Conservation (phyloP, 2,113 vertebrate genomes). For the Taurulus bubalis region DNA sequence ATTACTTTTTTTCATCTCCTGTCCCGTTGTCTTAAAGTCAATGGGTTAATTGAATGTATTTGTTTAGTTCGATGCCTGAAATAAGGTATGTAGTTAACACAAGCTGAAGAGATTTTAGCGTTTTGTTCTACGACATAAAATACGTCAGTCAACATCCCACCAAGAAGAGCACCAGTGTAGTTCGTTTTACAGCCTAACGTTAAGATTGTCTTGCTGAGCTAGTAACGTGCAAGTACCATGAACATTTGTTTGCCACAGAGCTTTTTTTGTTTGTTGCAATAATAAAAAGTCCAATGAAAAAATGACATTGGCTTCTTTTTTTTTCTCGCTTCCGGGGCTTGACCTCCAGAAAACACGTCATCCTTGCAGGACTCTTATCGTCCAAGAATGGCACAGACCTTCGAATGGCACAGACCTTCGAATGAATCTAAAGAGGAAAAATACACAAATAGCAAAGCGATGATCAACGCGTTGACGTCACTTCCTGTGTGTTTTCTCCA, state of each 20-base stretch:
- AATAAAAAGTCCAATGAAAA: too few relatives aligned
- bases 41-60: neutral
- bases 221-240: too few relatives aligned
- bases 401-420: neutral
- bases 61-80: neutral
- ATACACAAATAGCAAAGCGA: neutral
- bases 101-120: neutral
- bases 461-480: neutral
- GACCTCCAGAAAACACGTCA: neutral
- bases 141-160: neutral
- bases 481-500: slow-evolving; percentile 68
- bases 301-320: too few relatives aligned
- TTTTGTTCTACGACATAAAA: neutral
- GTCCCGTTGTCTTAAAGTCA: neutral
- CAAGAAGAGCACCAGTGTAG: neutral
- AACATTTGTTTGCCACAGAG: too few relatives aligned
- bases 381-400: too few relatives aligned
- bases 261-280: too few relatives aligned
- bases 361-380: neutral
- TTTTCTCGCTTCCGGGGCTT: too few relatives aligned
- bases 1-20: neutral
- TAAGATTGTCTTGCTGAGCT: neutral
- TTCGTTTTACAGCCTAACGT: neutral
- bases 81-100: neutral
- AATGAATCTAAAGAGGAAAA: neutral